phyloP scores from a whole-genome alignment of 2,888 invertebrate genomes.

The Limnephilus auricula region DNA sequence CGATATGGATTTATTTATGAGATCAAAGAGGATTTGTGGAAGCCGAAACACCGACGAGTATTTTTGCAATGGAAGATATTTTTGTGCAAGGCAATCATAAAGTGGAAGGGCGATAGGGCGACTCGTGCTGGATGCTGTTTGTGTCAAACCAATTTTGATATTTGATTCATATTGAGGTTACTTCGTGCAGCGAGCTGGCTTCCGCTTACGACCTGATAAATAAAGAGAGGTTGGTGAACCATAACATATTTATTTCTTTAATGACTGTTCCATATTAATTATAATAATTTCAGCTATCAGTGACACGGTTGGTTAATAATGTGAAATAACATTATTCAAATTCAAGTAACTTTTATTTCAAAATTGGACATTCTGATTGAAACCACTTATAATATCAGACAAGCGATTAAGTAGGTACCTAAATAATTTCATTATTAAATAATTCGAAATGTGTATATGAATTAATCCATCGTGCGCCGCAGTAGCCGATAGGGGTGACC shows the following conservation, averaged over 20 bases:
- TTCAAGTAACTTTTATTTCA: too few relatives aligned
- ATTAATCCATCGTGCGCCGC: too few relatives aligned
- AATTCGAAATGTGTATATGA: too few relatives aligned
- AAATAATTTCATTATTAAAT: too few relatives aligned
- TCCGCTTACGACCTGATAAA: not conserved
- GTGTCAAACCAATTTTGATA: not conserved
- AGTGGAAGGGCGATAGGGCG: not conserved
- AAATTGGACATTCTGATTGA: too few relatives aligned
- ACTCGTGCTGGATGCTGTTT: constrained; percentile 15
- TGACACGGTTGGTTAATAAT: too few relatives aligned
- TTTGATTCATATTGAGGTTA: not conserved
- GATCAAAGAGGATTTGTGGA: constrained; percentile 29
- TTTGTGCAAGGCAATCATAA: constrained; percentile 42
- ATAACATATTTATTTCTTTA: not conserved
- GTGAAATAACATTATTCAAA: too few relatives aligned
- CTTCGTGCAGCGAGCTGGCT: not conserved
- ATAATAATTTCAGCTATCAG: too few relatives aligned
- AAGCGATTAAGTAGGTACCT: too few relatives aligned
- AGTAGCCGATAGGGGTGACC: too few relatives aligned
- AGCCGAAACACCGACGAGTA: not conserved
- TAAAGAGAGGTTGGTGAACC: not conserved
- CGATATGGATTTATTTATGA: constrained; percentile 63
- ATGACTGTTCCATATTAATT: not conserved
- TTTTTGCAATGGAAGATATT: constrained; percentile 24
- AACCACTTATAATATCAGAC: too few relatives aligned